Evolutionary conservation across 2,113 vertebrate genomes (phyloP).

Genomic region (Xiphophorus couchianus): DNA sequence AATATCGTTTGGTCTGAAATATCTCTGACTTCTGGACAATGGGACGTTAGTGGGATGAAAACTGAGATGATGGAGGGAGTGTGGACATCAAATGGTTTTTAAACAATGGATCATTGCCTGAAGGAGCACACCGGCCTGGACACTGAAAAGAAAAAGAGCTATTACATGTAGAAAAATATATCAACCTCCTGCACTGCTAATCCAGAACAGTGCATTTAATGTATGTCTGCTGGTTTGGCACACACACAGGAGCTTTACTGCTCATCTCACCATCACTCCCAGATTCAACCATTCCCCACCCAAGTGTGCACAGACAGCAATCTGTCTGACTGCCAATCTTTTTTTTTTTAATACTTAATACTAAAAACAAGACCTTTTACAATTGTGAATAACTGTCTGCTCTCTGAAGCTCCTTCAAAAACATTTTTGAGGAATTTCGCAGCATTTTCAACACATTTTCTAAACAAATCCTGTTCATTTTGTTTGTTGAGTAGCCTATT

Average conservation of each 20-base stretch:
- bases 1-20: conserved; percentile 38
- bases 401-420: too few relatives aligned
- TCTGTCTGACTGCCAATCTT: not conserved
- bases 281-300: conserved; percentile 44
- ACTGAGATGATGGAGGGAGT: conserved; percentile 1
- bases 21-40: conserved; percentile 54
- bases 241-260: conserved; percentile 26
- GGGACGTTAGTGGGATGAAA: conserved; percentile 10
- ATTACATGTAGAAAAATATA: conserved; percentile 11
- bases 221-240: conserved; percentile 41
- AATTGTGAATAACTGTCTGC: too few relatives aligned
- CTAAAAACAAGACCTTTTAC: not conserved
- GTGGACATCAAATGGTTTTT: conserved; percentile 32
- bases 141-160: conserved; percentile 33
- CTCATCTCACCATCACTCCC: conserved; percentile 53
- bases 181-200: conserved; percentile 30
- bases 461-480: too few relatives aligned
- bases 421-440: too few relatives aligned
- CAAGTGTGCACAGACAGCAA: conserved; percentile 13
- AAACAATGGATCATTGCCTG: conserved; percentile 37
- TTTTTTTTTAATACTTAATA: not conserved
- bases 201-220: conserved; percentile 7
- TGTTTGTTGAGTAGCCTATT: too few relatives aligned
- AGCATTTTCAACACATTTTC: too few relatives aligned
- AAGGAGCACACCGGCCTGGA: conserved; percentile 34